Base-by-base conservation (phyloP, 2,888 invertebrate genomes). In the Drosophila mercatorum region DNA sequence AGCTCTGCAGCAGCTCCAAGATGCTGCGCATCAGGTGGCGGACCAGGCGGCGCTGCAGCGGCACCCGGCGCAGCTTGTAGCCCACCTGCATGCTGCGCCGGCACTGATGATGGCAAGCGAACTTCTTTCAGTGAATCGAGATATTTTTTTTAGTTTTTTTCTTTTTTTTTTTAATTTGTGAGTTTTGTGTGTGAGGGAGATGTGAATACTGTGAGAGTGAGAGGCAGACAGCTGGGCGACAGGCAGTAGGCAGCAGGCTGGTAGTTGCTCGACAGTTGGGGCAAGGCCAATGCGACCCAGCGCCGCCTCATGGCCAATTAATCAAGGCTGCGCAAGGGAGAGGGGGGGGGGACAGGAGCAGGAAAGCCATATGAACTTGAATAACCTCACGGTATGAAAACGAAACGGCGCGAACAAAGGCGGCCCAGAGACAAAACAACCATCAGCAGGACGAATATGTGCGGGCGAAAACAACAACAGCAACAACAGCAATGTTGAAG, bases 311-410 rank as follows among this genome's bases (percentile, higher is more conserved):
- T 68, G 87, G 88, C 86, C 89, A 88, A 83, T 88, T 83, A 88
- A 83, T 83, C 88, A 83, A 64, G 62, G 60, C 68, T 52, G 11
- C 28, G 12, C 26, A 1, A 7, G 6, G 43, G 26, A 17, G 10
- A 22, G 8, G 17, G 17, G 17, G n/a, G 17, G 38, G 53, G 17
- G 28, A 38, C 3, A 34, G 31, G 40, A 10, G 41, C 26, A 12
- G 55, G 55, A n/a, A 47, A 51, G 72, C 69, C 58, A 52, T 74
- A 76, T 84, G 84, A 84, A 84, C 84, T 80, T 84, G 78, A 74
- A 82, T 85, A 78, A 85, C 85, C 89, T 87, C 78, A 72, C 72
- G 73, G 69, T 61, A 83, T 72, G 74, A 84, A 84, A 81, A 83
- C 78, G 81, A 75, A 83, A 83, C 67, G 59, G 68, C 80, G 68